phyloP scores from a whole-genome alignment of 37 sponge, comb jelly and placozoan species.

The Petrosia ficiformis region DNA sequence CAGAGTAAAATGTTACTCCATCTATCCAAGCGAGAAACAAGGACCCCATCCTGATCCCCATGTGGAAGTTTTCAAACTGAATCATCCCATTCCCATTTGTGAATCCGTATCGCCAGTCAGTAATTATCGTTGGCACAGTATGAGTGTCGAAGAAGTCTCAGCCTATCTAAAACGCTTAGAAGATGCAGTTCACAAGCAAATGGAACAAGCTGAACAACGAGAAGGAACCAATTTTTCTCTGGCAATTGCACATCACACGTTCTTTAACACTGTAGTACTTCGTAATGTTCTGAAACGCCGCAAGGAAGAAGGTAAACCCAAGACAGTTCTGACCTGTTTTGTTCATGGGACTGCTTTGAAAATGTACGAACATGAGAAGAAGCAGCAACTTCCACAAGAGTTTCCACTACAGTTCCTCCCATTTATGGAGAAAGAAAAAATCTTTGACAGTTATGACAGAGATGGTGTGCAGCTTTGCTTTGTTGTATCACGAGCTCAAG shows the following conservation, averaged over 20 bases:
- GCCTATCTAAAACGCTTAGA: not conserved
- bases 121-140: not conserved
- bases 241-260: not conserved
- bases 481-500: not conserved
- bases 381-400: not conserved
- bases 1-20: not conserved
- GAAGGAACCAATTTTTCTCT: not conserved
- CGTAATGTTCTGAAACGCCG: not conserved
- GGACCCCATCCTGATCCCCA: not conserved
- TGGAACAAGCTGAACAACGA: not conserved
- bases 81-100: conserved; percentile 1
- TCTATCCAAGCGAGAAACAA: not conserved
- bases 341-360: conserved; percentile 8
- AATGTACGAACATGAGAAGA: not conserved
- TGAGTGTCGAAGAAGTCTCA: not conserved
- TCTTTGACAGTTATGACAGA: not conserved
- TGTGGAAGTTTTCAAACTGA: conserved; percentile 4
- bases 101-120: conserved; percentile 7
- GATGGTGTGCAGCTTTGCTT: not conserved
- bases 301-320: not conserved
- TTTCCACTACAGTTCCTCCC: conserved; percentile 4
- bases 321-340: not conserved
- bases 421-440: not conserved
- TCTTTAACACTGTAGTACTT: conserved; percentile 2
- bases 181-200: conserved; percentile 5